Evolutionary conservation across 1,140 invertebrate genomes (phyloP).

Genomic region (Caerostris darwini): DNA sequence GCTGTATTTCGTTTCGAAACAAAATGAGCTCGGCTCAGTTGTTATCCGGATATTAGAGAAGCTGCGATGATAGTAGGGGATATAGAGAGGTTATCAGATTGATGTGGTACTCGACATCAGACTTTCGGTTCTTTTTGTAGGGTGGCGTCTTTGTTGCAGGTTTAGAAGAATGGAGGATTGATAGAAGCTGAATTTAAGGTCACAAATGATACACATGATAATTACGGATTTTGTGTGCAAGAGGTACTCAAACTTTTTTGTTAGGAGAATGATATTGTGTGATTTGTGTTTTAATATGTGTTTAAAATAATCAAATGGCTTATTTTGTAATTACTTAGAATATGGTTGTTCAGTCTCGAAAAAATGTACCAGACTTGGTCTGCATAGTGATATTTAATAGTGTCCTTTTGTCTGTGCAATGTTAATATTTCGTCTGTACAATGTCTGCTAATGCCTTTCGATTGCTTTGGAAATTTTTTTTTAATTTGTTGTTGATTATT

Average conservation of each 20-base stretch:
- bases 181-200: not conserved
- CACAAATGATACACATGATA: not conserved
- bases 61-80: not conserved
- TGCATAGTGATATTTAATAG: too few species aligned
- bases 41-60: too few species aligned
- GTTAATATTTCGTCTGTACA: too few species aligned
- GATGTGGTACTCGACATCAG: not conserved
- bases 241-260: not conserved
- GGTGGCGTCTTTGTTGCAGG: not conserved
- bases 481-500: too few species aligned
- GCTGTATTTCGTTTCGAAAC: not conserved
- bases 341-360: too few species aligned
- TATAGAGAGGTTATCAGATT: not conserved
- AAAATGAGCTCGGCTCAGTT: not conserved
- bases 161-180: not conserved
- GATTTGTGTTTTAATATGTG: not conserved
- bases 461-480: too few species aligned
- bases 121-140: not conserved
- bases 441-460: too few species aligned
- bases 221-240: not conserved
- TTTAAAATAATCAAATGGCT: not conserved
- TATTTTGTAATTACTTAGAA: too few species aligned
- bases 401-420: too few species aligned
- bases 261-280: not conserved
- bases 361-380: too few species aligned